Conservation (phyloP, 2,888 invertebrate genomes). For the Pyrochroa serraticornis region DNA sequence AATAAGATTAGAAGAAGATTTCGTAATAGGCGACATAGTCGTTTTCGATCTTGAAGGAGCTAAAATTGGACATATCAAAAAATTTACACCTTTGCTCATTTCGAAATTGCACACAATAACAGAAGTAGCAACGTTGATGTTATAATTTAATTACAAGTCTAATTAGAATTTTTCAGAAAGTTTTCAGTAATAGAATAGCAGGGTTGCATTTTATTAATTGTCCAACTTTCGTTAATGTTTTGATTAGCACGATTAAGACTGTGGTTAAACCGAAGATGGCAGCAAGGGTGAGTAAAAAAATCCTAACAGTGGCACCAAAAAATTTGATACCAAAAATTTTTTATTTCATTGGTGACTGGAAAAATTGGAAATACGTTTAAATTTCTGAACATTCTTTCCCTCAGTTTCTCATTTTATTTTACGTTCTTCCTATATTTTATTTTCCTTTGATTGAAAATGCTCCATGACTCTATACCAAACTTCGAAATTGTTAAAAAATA, state of each 20-base stretch:
- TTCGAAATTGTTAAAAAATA: too few species aligned
- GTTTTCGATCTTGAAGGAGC: slow-evolving; percentile 56
- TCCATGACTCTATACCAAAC: too few species aligned
- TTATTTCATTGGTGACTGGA: too few species aligned
- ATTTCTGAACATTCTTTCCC: too few species aligned
- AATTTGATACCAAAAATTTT: too few species aligned
- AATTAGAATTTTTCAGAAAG: slow-evolving; percentile 10
- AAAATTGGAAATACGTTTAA: too few species aligned
- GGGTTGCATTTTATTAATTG: slow-evolving; percentile 59
- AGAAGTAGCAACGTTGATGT: slow-evolving; percentile 48
- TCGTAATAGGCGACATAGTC: slow-evolving; percentile 57
- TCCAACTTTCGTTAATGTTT: slow-evolving; percentile 49
- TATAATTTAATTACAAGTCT: too few species aligned
- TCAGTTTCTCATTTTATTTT: too few species aligned
- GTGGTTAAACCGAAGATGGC: slow-evolving; percentile 57
- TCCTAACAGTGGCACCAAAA: too few species aligned
- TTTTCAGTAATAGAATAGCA: slow-evolving; percentile 16
- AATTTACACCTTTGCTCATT: slow-evolving; percentile 55
- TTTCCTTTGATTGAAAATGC: too few species aligned
- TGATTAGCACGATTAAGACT: slow-evolving; percentile 54
- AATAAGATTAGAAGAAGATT: slow-evolving; percentile 57
- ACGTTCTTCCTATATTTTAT: too few species aligned
- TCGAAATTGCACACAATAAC: slow-evolving; percentile 57
- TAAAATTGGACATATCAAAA: slow-evolving; percentile 55
- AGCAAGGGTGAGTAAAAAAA: slow-evolving; percentile 48